phyloP scores from a whole-genome alignment of 1,140 invertebrate species.

The Ooceraea biroi region DNA sequence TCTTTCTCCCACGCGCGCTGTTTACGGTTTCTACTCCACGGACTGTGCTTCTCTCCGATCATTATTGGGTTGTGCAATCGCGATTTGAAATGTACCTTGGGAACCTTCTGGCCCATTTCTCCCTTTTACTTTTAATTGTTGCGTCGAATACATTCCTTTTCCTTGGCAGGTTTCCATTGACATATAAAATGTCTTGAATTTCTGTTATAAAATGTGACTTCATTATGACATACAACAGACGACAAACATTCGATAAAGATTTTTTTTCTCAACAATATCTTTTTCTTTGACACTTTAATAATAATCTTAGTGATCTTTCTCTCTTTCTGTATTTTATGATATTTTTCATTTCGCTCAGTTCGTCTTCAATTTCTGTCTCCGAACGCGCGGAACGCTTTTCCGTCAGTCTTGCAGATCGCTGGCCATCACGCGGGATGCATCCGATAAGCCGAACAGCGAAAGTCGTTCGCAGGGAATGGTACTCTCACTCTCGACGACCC shows the following conservation, averaged over 20 bases:
- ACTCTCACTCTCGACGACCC: constrained; percentile 40
- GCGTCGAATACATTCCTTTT: background rate
- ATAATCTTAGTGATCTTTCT: too few species aligned
- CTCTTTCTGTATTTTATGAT: too few species aligned
- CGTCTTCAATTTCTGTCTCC: background rate
- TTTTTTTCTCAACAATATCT: too few species aligned
- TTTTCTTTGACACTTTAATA: too few species aligned
- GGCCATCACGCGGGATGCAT: background rate
- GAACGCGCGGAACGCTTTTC: background rate
- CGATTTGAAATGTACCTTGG: constrained; percentile 45
- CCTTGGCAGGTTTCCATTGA: background rate
- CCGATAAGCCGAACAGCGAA: constrained; percentile 33
- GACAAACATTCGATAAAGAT: too few species aligned
- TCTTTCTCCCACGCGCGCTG: constrained; percentile 22
- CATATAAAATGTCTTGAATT: background rate
- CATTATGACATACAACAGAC: too few species aligned
- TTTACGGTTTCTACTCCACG: constrained; percentile 26
- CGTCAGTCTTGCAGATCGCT: background rate
- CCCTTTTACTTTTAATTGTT: background rate
- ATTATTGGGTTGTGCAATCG: constrained; percentile 41
- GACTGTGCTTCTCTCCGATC: background rate
- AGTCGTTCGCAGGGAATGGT: constrained; percentile 28
- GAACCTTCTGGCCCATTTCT: constrained; percentile 35
- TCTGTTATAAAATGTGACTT: background rate
- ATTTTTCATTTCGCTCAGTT: background rate